Percentiles rank a stretch among this genome's conserved stretches.
These are phyloP conservation scores for Acanthosepion lycidas DNA, from an alignment of 2,888 invertebrate genomes.

Conservation along the genomic window DNA sequence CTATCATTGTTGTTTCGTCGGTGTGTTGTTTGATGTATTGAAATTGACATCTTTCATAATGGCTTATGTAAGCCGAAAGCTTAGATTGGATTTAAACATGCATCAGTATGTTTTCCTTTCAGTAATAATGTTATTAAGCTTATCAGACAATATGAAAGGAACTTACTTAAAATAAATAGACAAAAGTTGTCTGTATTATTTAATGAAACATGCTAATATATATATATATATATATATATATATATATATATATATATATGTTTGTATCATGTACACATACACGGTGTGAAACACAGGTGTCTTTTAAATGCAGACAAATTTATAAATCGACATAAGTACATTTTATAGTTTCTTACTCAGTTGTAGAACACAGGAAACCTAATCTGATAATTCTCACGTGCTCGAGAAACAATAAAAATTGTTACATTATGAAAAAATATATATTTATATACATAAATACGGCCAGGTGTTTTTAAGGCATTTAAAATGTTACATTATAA, in stretches of 20 bases:
- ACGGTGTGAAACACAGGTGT: not conserved
- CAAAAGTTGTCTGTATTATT: too few relatives aligned
- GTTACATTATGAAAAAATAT: not conserved
- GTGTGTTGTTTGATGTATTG: too few relatives aligned
- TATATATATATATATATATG: not conserved
- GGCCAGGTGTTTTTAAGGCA: not conserved
- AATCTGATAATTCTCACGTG: not conserved
- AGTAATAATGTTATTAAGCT: too few relatives aligned
- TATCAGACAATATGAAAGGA: too few relatives aligned
- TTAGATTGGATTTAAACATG: too few relatives aligned
- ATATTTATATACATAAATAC: not conserved
- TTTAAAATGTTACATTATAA: not conserved
- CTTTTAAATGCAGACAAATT: not conserved
- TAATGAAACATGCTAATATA: not conserved
- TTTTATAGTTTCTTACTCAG: not conserved
- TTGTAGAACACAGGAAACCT: not conserved
- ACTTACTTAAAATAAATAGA: too few relatives aligned
- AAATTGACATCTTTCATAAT: too few relatives aligned
- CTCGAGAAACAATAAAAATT: not conserved
- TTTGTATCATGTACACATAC: not conserved
- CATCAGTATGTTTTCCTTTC: too few relatives aligned
- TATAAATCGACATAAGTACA: not conserved
- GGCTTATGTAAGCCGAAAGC: too few relatives aligned
- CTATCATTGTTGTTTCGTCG: too few relatives aligned
- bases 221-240: conserved; percentile 15